Evolutionary conservation across 2,888 invertebrate species (phyloP).

Genomic region (Eupithecia tripunctaria): DNA sequence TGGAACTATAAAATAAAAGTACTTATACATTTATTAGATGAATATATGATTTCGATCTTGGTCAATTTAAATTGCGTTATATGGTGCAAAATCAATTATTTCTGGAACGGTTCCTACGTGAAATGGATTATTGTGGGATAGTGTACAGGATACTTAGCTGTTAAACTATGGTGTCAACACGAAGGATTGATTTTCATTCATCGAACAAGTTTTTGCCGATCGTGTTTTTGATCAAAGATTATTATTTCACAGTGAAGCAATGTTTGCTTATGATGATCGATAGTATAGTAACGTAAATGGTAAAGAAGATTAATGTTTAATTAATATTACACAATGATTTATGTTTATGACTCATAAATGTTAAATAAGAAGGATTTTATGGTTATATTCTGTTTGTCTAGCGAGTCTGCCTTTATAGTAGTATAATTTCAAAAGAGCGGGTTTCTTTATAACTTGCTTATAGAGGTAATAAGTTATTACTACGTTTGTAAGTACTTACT

Average conservation of each 20-base stretch:
- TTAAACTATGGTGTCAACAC: background rate
- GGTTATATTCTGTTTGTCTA: background rate
- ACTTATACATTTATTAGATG: no score
- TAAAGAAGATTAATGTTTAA: conserved; percentile 1
- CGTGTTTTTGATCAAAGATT: conserved; percentile 15
- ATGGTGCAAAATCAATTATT: no score
- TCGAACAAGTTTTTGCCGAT: conserved; percentile 24
- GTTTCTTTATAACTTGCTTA: background rate
- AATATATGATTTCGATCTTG: no score
- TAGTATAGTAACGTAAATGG: conserved; percentile 17
- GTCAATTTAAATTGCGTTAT: no score
- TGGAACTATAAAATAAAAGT: no score
- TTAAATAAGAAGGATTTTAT: background rate
- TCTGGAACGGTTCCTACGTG: no score
- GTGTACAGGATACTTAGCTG: background rate
- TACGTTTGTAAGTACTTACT: no score
- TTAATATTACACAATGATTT: background rate
- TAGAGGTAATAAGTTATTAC: background rate
- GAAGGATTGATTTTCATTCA: conserved; percentile 13
- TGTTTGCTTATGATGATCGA: conserved; percentile 22
- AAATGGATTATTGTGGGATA: background rate
- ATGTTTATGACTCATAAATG: conserved; percentile 10
- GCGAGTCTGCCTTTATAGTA: background rate
- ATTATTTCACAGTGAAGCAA: conserved; percentile 21
- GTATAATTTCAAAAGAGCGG: background rate